phyloP scores from a whole-genome alignment of 1,140 invertebrate genomes.

The Eueides isabella region DNA sequence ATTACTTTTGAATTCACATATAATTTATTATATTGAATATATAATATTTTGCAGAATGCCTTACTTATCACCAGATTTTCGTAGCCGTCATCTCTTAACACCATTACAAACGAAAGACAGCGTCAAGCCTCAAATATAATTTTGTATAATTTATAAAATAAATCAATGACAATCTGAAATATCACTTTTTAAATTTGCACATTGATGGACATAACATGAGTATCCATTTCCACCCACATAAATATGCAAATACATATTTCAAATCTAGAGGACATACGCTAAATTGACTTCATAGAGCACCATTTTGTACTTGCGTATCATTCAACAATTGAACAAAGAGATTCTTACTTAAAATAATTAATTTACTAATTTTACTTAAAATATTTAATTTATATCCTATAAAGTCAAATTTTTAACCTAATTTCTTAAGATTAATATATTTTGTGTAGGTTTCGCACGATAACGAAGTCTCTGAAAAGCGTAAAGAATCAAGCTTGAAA shows the following conservation, averaged over 20 bases:
- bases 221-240: not conserved
- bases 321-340: not conserved
- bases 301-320: too few relatives aligned
- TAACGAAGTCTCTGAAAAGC: constrained; percentile 57
- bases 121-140: too few relatives aligned
- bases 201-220: too few relatives aligned
- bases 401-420: constrained; percentile 18
- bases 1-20: too few relatives aligned
- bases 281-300: not conserved
- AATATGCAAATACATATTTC: not conserved
- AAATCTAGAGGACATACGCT: not conserved
- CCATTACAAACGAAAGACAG: too few relatives aligned
- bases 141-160: too few relatives aligned
- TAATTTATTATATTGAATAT: too few relatives aligned
- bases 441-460: constrained; percentile 73
- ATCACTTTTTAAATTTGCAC: too few relatives aligned
- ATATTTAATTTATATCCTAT: not conserved
- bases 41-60: too few relatives aligned
- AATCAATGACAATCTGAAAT: too few relatives aligned
- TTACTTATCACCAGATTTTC: too few relatives aligned
- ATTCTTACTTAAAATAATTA: not conserved
- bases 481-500: constrained; percentile 21
- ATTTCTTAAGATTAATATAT: constrained; percentile 50
- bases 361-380: not conserved
- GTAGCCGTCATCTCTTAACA: too few relatives aligned